Base-by-base conservation (phyloP, 2,888 invertebrate species). In the Eremobia ochroleuca region DNA sequence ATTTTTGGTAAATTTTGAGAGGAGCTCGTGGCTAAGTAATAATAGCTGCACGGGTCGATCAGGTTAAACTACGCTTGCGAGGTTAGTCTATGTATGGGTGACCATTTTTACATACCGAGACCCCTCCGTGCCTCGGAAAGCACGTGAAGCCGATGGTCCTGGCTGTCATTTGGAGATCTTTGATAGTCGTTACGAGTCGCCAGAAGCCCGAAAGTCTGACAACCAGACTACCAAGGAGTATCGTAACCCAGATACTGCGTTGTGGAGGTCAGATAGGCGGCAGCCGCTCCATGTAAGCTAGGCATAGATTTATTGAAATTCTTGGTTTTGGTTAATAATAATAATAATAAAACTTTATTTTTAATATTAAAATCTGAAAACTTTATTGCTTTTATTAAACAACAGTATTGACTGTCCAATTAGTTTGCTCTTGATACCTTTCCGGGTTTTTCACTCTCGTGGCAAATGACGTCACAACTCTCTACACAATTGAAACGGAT, bases 341-440 rank as follows among this genome's bases (percentile, higher is more conserved):
- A n/a, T n/a, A n/a, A n/a, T n/a, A n/a, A n/a, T n/a, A n/a, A n/a
- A n/a, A n/a, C n/a, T n/a, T n/a, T n/a, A n/a, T n/a, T n/a, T n/a
- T n/a, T n/a, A n/a, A n/a, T n/a, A n/a, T n/a, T n/a, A n/a, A n/a
- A 37, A n/a, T 82, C n/a, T 49, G n/a, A 15, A 59, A 58, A 31
- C 11, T 58, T 55, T 25, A 37, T 40, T 46, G 31, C 49, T 9
- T 59, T 73, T 49, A 46, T 71, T 71, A 18, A 62, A 59, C 49
- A 62, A 59, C 49, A 74, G 58, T 21, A 49, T 77, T 40, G 49
- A 59, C 58, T 74, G 85, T 68, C 43, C 86, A 82, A 82, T 78
- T 74, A 83, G 52, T 73, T 52, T 28, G 21, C 52, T 82, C 21
- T 65, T 37, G 58, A 66, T 71, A 40, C 25, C 13, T 34, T 46